Evolutionary conservation across 2,113 vertebrate genomes (phyloP), one percentile per base, ranked within the genome.

Genomic region (Balaeniceps rex): DNA sequence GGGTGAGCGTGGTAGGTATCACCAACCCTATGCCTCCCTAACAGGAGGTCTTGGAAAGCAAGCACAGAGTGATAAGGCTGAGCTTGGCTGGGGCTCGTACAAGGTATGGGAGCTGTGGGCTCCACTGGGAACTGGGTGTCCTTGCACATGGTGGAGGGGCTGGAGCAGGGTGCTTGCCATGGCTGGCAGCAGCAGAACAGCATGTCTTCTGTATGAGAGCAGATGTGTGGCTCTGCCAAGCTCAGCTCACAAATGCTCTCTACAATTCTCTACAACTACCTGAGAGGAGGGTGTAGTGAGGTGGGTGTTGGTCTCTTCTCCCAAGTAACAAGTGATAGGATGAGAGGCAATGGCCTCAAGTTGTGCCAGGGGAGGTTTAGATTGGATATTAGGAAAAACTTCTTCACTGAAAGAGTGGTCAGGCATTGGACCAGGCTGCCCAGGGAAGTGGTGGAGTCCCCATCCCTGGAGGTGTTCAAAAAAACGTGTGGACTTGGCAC

Each of bases 131-230:
- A 24, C 42, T 26, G 47, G 18, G 26, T 81, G 64, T 78, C 83
- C 60, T 68, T n/a, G 33, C 29, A 38, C 1, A 6, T 49, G 79
- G 18, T 74, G 21, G 25, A 88, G 29, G 60, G 60, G 72, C 38
- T 81, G 88, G 49, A 65, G 88, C 36, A 49, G 63, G 17, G 5
- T 9, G 14, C 33, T 44, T 44, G 23, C 52, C 71, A 12, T 2
- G 33, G 19, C 33, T 90, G 55, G 70, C 42, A 46, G 77, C 29
- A 64, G 70, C 5, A 66, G 40, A 24, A 28, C 40, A 71, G 65
- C 0, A 0, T 68, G 29, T 61, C 40, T 72, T 46, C 63, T 11
- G 0, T 22, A 5, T 23, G 57, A 58, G 16, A 34, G 81, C 63
- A 69, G 34, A 26, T 12, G 5, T 2, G 13, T 23, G 51, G 31